Evolutionary conservation across 2,797 vertebrate genomes (phyloP).

Genomic region (Hippocampus kuda): DNA sequence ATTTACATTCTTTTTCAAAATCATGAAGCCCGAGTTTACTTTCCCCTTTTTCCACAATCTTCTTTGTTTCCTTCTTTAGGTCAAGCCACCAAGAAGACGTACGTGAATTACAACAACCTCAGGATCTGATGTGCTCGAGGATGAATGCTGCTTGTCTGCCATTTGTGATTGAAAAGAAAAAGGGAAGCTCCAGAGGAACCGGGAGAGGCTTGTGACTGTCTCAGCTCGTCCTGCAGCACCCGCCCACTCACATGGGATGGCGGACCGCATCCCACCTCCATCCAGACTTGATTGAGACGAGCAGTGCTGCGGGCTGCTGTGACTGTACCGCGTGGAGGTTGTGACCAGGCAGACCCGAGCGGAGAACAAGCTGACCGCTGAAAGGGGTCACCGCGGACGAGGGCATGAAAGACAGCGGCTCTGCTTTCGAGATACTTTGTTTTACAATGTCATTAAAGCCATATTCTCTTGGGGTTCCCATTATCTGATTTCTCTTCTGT

Average conservation of each 20-base stretch:
- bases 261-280: conserved; percentile 50
- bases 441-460: conserved; percentile 64
- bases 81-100: conserved; percentile 69
- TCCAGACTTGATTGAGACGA: conserved; percentile 45
- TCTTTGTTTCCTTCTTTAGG: conserved; percentile 35
- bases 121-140: conserved; percentile 61
- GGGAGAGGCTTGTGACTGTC: conserved; percentile 34
- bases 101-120: conserved; percentile 72
- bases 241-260: conserved; percentile 49
- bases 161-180: conserved; percentile 37
- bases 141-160: conserved; percentile 37
- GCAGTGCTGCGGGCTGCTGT: conserved; percentile 35
- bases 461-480: conserved; percentile 64
- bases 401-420: conserved; percentile 35
- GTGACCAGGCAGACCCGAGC: conserved; percentile 29
- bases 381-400: conserved; percentile 43
- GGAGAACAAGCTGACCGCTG: conserved; percentile 42
- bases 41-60: conserved; percentile 23
- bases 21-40: neutral
- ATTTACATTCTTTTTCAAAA: too few relatives aligned
- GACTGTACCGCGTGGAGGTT: conserved; percentile 31
- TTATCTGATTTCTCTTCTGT: conserved; percentile 55
- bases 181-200: conserved; percentile 20
- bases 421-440: conserved; percentile 49
- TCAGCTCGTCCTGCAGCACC: conserved; percentile 52